Evolutionary conservation across 2,797 vertebrate genomes (phyloP).

Genomic region (Poeciliopsis paucimaculata): DNA sequence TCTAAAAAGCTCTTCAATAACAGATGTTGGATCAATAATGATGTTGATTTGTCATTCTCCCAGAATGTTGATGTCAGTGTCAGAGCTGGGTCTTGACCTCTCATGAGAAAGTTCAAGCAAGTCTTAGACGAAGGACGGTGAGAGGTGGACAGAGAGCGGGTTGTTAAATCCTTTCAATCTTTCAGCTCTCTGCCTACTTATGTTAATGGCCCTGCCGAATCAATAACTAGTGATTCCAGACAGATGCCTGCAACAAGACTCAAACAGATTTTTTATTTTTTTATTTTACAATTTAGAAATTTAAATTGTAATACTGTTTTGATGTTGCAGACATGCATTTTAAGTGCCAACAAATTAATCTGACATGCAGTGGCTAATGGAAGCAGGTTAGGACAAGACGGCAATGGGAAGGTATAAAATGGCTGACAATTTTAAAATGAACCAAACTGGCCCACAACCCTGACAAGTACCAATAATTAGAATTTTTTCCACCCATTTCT

Average conservation of each 20-base stretch:
- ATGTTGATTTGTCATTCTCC: conserved; percentile 34
- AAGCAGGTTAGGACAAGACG: not conserved
- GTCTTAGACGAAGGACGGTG: not conserved
- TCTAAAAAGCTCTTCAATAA: conserved; percentile 32
- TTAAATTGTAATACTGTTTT: not conserved
- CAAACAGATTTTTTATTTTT: not conserved
- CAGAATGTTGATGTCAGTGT: conserved; percentile 27
- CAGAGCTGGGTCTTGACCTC: conserved; percentile 44
- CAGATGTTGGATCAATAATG: conserved; percentile 58
- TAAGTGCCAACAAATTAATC: not conserved
- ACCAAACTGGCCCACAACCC: no score
- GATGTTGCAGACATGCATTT: not conserved
- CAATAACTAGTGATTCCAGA: conserved; percentile 51
- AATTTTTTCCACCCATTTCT: not conserved
- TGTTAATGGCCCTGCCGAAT: conserved; percentile 32
- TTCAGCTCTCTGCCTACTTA: conserved; percentile 18
- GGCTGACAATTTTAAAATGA: no score
- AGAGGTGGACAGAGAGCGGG: conserved; percentile 24
- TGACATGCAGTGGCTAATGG: not conserved
- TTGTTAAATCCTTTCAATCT: conserved; percentile 27
- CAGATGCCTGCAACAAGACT: conserved; percentile 6
- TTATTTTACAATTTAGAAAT: conserved; percentile 3
- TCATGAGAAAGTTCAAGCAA: conserved; percentile 33
- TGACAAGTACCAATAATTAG: not conserved
- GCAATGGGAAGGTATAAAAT: no score